Percentiles rank a stretch among this genome's conserved stretches.
Evolutionary conservation across 1,140 invertebrate genomes (phyloP).

Genomic region (Battus philenor): DNA sequence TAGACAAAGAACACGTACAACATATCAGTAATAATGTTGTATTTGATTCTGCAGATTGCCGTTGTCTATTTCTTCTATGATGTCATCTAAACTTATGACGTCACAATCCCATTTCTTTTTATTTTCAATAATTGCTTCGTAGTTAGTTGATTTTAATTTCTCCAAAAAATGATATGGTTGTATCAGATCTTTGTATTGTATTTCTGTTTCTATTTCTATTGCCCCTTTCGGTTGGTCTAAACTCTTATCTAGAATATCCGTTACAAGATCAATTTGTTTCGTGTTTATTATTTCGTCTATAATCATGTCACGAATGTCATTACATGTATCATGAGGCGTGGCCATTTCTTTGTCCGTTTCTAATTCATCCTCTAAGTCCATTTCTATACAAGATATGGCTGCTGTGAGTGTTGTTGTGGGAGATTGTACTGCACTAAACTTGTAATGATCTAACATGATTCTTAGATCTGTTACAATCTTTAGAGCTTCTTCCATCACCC

Average conservation of each 20-base stretch:
- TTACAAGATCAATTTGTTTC: conserved; percentile 77
- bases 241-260: conserved; percentile 46
- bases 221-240: no score
- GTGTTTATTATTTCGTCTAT: conserved; percentile 76
- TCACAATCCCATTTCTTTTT: conserved; percentile 78
- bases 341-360: neutral
- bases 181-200: conserved; percentile 35
- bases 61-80: conserved; percentile 79
- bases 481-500: conserved; percentile 78
- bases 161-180: conserved; percentile 76
- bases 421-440: conserved; percentile 29
- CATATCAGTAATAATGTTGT: conserved; percentile 1
- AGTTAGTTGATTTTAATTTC: conserved; percentile 73
- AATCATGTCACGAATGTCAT: conserved; percentile 36
- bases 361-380: conserved; percentile 21
- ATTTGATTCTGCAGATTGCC: neutral
- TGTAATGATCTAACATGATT: conserved; percentile 74
- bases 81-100: conserved; percentile 77
- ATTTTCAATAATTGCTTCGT: conserved; percentile 74
- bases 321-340: neutral
- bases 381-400: conserved; percentile 21
- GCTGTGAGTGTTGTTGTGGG: conserved; percentile 32
- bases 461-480: conserved; percentile 75
- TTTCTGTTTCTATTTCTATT: no score
- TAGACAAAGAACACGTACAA: no score